A percentile compares a stretch with the other conserved stretches of the same genome.
These are phyloP conservation scores for Elymnias hypermnestra DNA, from an alignment of 1,140 invertebrate species.

Conservation along the genomic window DNA sequence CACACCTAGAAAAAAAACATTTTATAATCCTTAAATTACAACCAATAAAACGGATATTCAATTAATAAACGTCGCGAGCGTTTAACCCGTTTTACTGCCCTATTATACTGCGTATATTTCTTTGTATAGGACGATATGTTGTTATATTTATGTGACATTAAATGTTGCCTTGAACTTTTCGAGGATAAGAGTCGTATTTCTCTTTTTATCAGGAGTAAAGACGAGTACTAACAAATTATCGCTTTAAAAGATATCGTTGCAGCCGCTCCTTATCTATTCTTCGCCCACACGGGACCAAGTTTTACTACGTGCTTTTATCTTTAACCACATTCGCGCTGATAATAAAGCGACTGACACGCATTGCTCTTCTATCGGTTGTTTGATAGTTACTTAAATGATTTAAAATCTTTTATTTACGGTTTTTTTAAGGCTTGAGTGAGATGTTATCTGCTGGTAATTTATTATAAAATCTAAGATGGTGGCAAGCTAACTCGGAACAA, in stretches of 20 bases:
- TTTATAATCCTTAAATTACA: slow-evolving; percentile 25
- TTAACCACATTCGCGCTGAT: slow-evolving; percentile 50
- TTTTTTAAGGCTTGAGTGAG: too few species aligned
- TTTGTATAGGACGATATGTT: slow-evolving; percentile 3
- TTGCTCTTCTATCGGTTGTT: slow-evolving; percentile 7
- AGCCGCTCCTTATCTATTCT: slow-evolving; percentile 44
- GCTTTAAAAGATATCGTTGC: slow-evolving; percentile 52
- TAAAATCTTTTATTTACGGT: too few species aligned
- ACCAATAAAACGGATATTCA: slow-evolving; percentile 25
- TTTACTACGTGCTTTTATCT: slow-evolving; percentile 59
- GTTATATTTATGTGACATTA: slow-evolving; percentile 22
- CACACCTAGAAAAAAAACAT: slow-evolving; percentile 11
- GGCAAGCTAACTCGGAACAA: too few species aligned
- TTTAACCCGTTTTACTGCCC: slow-evolving; percentile 11
- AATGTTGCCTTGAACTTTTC: slow-evolving; percentile 16
- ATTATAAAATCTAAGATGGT: too few species aligned
- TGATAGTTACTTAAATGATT: too few species aligned
- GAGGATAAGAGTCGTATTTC: slow-evolving; percentile 14
- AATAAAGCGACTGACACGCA: slow-evolving; percentile 41
- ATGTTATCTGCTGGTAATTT: too few species aligned
- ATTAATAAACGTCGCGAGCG: slow-evolving; percentile 24
- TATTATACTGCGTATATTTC: slow-evolving; percentile 1
- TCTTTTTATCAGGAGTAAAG: slow-evolving; percentile 23
- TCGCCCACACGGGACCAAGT: slow-evolving; percentile 49
- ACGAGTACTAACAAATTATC: slow-evolving; percentile 59